These are phyloP conservation scores for Xiphydria camelus DNA, from an alignment of 2,888 invertebrate genomes.

Conservation along the genomic window DNA sequence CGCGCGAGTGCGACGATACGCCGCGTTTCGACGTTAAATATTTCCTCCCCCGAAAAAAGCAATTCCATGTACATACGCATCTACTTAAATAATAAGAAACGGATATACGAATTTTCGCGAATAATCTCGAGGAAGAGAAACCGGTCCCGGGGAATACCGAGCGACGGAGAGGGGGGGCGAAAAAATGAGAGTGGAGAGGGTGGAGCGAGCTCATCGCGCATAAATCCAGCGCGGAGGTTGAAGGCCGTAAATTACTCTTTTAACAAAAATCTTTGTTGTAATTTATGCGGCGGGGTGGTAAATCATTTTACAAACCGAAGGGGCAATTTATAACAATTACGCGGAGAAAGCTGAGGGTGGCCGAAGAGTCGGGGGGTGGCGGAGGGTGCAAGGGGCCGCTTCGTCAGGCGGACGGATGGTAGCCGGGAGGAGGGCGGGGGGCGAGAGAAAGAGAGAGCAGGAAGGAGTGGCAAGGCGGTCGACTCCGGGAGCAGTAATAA, in stretches of 20 bases:
- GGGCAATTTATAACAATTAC: constrained; percentile 57
- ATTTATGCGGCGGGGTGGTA: constrained; percentile 49
- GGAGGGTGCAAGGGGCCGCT: constrained; percentile 13
- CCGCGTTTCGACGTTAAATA: too few species aligned
- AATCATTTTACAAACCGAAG: constrained; percentile 53
- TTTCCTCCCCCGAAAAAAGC: too few species aligned
- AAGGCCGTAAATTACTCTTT: constrained; percentile 53
- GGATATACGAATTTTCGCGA: too few species aligned
- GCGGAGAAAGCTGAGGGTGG: constrained; percentile 13
- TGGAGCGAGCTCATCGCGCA: too few species aligned
- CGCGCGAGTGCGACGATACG: too few species aligned
- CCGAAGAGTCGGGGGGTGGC: neutral
- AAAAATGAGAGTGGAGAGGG: constrained; percentile 8
- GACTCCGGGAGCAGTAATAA: constrained; percentile 26
- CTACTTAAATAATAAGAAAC: too few species aligned
- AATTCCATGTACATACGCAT: too few species aligned
- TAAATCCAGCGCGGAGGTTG: constrained; percentile 28
- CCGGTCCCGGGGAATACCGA: too few species aligned
- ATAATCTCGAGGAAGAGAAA: too few species aligned
- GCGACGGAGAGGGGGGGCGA: constrained; percentile 6
- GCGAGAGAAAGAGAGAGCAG: too few species aligned
- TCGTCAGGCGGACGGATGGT: too few species aligned
- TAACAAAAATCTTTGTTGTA: constrained; percentile 54
- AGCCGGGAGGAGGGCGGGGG: too few species aligned
- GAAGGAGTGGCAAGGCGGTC: neutral